Evolutionary conservation across 2,888 invertebrate genomes (phyloP).

Genomic region (Nephrocerus scutellatus): DNA sequence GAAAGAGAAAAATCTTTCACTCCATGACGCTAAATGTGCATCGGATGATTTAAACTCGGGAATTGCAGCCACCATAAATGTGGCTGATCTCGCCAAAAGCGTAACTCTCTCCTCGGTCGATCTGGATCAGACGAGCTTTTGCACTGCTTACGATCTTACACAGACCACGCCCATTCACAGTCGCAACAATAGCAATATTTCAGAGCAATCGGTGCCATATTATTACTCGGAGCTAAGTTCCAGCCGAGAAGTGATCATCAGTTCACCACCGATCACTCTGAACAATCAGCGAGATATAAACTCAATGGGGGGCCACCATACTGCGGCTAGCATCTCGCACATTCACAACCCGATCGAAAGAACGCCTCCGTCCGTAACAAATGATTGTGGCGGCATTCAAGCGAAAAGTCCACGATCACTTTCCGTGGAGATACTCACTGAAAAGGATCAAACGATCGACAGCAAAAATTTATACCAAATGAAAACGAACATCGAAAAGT

Average conservation of each 20-base stretch:
- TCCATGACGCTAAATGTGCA: conserved; percentile 27
- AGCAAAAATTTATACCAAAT: conserved; percentile 44
- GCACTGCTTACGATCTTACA: conserved; percentile 28
- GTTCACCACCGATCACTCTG: conserved; percentile 8
- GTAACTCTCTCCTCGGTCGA: conserved; percentile 29
- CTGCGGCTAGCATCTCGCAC: conserved; percentile 70
- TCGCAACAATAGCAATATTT: conserved; percentile 55
- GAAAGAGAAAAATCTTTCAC: conserved; percentile 25
- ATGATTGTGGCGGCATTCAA: conserved; percentile 7
- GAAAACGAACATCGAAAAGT: conserved; percentile 40
- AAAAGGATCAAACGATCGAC: conserved; percentile 52
- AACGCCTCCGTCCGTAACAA: conserved; percentile 24
- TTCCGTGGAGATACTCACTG: conserved; percentile 61
- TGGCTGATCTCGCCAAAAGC: conserved; percentile 24
- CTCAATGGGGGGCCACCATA: conserved; percentile 48
- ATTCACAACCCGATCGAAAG: conserved; percentile 67
- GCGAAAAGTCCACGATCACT: conserved; percentile 59
- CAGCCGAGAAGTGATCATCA: conserved; percentile 28
- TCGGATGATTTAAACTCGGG: conserved; percentile 21
- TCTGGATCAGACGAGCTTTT: conserved; percentile 24
- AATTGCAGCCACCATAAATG: conserved; percentile 15
- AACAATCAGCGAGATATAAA: too few species aligned
- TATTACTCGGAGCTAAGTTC: conserved; percentile 66
- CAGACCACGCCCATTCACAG: conserved; percentile 52
- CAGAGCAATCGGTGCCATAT: conserved; percentile 69